Base-by-base conservation (phyloP, 2,113 vertebrate species). In the Hippocampus mohnikei region DNA sequence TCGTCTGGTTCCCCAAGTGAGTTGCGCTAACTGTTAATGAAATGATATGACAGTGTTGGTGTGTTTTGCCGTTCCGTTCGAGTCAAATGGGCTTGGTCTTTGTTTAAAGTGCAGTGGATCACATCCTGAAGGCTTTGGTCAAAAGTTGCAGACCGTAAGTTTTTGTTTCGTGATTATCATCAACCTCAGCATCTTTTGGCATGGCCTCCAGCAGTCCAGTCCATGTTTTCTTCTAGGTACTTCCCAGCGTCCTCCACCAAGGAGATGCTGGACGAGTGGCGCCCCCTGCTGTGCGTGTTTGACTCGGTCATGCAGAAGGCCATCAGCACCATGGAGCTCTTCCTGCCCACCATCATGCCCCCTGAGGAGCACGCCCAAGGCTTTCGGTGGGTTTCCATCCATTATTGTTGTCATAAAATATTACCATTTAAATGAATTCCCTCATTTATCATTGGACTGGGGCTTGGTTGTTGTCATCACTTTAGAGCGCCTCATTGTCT, bases 1-100 rank as follows among this genome's bases (percentile, higher is more conserved):
- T 99, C 85, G 94, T 96, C 89, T 98, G 96, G 95, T 98, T 97
- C 90, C 97, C 96, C 77, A 98, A 94, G 97, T 98, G 95, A 89
- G 95, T n/a, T 18, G 20, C 40, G 21, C 52, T 13, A 44, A 44
- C 9, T 44, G 42, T 37, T 37, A 6, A 23, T 60, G 58, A 60
- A 12, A 27, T 29, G 15, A 61, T 7, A 27, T 61, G 59, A 27
- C 59, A 61, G 25, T 25, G 25, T 23, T 61, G 15, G 6, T 27
- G 56, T 23, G 44, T 16, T 46, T 46, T 27, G 23, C 11, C 23
- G 55, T 40, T 21, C 5, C 2, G 12, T 50, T 41, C 10, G 2
- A n/a, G n/a, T n/a, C 29, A 56, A 60, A 21, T 50, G 58, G 70
- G 77, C 66, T 48, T 42, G 29, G 12, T n/a, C 13, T 81, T 61